Percentiles rank a stretch among this genome's conserved stretches.
phyloP scores from a whole-genome alignment of 1,140 invertebrate species.

The Drosophila leontia region DNA sequence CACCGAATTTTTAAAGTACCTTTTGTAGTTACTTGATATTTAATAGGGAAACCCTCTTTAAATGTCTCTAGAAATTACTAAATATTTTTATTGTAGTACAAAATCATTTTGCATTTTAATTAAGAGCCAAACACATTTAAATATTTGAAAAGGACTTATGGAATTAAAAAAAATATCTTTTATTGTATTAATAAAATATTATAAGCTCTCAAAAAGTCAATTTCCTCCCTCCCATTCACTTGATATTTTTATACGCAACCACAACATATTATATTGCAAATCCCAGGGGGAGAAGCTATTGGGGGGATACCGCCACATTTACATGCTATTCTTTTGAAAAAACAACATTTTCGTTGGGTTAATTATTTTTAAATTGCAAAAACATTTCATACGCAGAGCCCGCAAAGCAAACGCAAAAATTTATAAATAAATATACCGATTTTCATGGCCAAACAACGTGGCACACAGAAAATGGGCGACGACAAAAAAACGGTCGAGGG shows the following conservation, averaged over 20 bases:
- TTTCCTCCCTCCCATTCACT: not conserved
- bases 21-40: not conserved
- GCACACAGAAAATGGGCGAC: constrained; percentile 38
- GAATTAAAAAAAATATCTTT: not conserved
- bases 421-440: constrained; percentile 63
- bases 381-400: constrained; percentile 41
- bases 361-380: constrained; percentile 66
- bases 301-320: constrained; percentile 3
- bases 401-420: constrained; percentile 58
- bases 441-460: constrained; percentile 71
- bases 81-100: constrained; percentile 1
- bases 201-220: not conserved
- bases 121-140: no score
- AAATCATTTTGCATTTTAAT: no score
- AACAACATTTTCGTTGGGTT: constrained; percentile 38
- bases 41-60: not conserved
- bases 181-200: not conserved
- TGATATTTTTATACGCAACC: constrained; percentile 13
- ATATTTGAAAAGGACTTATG: no score
- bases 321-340: constrained; percentile 17
- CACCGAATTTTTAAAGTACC: constrained; percentile 26
- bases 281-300: not conserved
- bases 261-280: constrained; percentile 21
- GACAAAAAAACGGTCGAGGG: constrained; percentile 32
- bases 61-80: not conserved